These are phyloP conservation scores for Allygus modestus DNA, from an alignment of 2,888 invertebrate genomes.

Conservation along the genomic window DNA sequence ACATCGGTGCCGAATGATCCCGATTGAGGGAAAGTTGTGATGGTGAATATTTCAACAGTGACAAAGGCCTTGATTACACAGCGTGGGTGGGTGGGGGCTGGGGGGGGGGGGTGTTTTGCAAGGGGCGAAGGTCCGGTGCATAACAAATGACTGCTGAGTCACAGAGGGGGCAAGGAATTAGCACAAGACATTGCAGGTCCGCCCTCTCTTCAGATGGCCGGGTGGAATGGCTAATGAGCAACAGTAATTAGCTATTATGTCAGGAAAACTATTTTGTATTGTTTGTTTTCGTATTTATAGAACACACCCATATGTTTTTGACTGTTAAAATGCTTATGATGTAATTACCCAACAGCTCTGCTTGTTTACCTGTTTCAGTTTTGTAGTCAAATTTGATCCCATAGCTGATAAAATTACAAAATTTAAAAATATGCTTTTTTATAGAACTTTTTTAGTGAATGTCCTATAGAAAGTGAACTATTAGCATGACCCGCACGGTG, in stretches of 20 bases:
- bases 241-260: no score
- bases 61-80: slow-evolving; percentile 55
- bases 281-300: no score
- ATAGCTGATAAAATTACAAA: no score
- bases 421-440: no score
- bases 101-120: slow-evolving; percentile 3
- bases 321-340: no score
- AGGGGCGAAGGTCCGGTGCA: slow-evolving; percentile 34
- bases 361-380: no score
- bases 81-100: background rate
- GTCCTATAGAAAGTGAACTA: no score
- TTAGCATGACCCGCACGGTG: no score
- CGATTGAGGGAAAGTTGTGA: slow-evolving; percentile 40
- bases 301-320: no score
- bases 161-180: slow-evolving; percentile 24
- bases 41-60: slow-evolving; percentile 57
- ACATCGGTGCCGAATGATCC: background rate
- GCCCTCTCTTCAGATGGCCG: background rate
- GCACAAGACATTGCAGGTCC: background rate
- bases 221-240: background rate
- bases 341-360: no score
- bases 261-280: background rate
- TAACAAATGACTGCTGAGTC: slow-evolving; percentile 38
- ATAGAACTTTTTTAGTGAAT: no score
- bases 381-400: no score